Base-by-base conservation (phyloP, 2,797 vertebrate genomes). In the Galago senegalensis region DNA sequence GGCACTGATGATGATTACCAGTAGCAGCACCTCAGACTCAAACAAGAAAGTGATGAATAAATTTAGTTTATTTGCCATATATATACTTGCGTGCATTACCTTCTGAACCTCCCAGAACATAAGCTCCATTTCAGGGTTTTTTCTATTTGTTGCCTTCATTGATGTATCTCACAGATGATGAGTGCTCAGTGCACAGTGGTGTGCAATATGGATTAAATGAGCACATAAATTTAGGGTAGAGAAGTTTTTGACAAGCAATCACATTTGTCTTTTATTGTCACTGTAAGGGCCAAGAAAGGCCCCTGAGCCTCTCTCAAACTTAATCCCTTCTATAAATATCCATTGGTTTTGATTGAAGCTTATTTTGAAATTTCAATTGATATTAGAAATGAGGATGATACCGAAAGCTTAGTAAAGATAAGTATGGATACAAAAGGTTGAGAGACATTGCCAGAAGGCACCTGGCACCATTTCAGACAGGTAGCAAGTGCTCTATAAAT, bases 401-500 rank as follows among this genome's bases (percentile, higher is more conserved):
- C 17, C 85, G 63, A 81, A 90, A 53, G 23, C 70, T 80, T 21
- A 63, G 8, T 7, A 29, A 56, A 70, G 86, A 2, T 60, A 93
- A 87, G 70, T n/a, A 14, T 23, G 13, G 34, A 72, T 80, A 69
- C 37, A 37, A 67, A 86, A 82, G 25, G 3, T 34, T 34, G 58
- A 34, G 60, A 91, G 86, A n/a, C 17, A 65, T 16, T 63, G 31
- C 14, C 17, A 29, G 49, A 53, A 86, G 43, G 46, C 40, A 89
- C 49, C 67, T 58, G 46, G 83, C 80, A 72, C 7, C 0, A 27
- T 73, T 84, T 70, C 9, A 8, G 65, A 43, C 37, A 29, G 17
- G 29, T 20, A 83, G 79, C 27, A 87, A 87, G 43, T 60, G 40
- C 61, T 91, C 91, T 80, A 81, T 95, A 93, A 91, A 92, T 96